Evolutionary conservation across 2,113 vertebrate species (phyloP).

Genomic region (Apteryx owenii): DNA sequence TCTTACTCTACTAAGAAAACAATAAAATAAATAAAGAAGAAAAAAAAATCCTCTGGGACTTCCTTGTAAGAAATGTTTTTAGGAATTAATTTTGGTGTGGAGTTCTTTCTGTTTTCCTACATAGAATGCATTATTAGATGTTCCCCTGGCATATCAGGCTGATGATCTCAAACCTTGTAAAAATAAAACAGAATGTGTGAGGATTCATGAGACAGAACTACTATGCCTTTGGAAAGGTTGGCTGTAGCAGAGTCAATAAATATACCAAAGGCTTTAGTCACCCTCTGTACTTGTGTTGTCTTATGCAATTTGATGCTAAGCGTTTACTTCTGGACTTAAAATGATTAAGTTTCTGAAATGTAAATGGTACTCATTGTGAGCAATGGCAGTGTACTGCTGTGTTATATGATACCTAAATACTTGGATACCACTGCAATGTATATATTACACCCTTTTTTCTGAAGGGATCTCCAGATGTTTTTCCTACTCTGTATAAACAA

Average conservation of each 20-base stretch:
- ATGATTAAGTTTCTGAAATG: background rate
- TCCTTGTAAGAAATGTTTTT: background rate
- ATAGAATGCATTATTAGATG: background rate
- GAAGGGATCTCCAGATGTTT: background rate
- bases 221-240: background rate
- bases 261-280: background rate
- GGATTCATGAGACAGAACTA: background rate
- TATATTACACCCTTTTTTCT: background rate
- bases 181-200: background rate
- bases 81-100: background rate
- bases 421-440: background rate
- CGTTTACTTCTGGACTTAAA: background rate
- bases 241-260: background rate
- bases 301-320: background rate
- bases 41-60: fast-evolving
- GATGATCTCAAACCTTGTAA: background rate
- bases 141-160: background rate
- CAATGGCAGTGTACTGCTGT: background rate
- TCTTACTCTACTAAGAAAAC: background rate
- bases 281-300: background rate
- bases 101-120: too few relatives aligned
- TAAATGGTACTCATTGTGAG: background rate
- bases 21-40: background rate
- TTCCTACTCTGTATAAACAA: background rate
- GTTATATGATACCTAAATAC: background rate